These are phyloP conservation scores for Epinephelus fuscoguttatus DNA, from an alignment of 2,113 vertebrate genomes.

Conservation along the genomic window DNA sequence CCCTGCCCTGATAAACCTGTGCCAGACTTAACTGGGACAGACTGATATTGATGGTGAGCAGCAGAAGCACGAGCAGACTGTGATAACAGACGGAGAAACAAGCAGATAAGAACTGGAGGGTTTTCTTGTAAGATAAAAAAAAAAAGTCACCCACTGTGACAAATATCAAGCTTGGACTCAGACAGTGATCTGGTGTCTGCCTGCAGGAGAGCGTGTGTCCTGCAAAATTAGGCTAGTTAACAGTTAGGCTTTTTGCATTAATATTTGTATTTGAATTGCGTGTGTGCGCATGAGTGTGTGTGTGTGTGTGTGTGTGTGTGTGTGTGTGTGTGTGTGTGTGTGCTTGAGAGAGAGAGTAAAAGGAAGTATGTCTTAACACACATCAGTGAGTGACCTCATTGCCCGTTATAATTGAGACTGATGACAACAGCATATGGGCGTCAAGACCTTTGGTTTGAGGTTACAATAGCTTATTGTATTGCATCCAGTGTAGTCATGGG, in stretches of 20 bases:
- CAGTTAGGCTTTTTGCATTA: background rate
- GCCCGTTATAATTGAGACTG: slow-evolving; percentile 73
- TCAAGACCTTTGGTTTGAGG: slow-evolving; percentile 70
- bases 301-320: slow-evolving; percentile 29
- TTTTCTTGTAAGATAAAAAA: background rate
- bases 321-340: slow-evolving; percentile 24
- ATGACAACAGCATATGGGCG: slow-evolving; percentile 82
- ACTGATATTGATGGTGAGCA: slow-evolving; percentile 39
- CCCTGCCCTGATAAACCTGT: slow-evolving; percentile 60
- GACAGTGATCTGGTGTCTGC: background rate
- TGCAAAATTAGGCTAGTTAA: too few species aligned
- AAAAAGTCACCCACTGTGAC: background rate
- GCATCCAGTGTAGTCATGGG: slow-evolving; percentile 61
- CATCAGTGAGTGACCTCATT: slow-evolving; percentile 66
- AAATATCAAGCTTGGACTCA: slow-evolving; percentile 1
- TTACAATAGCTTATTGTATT: slow-evolving; percentile 85
- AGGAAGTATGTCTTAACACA: slow-evolving; percentile 39
- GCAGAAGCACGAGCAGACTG: slow-evolving; percentile 21
- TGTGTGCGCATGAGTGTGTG: slow-evolving; percentile 17
- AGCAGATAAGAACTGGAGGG: background rate
- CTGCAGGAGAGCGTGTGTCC: background rate
- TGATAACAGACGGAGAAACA: slow-evolving; percentile 35
- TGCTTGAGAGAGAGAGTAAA: slow-evolving; percentile 17
- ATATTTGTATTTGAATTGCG: background rate
- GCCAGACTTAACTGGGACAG: slow-evolving; percentile 10